A percentile compares a stretch with the other conserved stretches of the same genome.
These are phyloP conservation scores for Tenualosa ilisha DNA, from an alignment of 2,797 vertebrate species.

Conservation along the genomic window DNA sequence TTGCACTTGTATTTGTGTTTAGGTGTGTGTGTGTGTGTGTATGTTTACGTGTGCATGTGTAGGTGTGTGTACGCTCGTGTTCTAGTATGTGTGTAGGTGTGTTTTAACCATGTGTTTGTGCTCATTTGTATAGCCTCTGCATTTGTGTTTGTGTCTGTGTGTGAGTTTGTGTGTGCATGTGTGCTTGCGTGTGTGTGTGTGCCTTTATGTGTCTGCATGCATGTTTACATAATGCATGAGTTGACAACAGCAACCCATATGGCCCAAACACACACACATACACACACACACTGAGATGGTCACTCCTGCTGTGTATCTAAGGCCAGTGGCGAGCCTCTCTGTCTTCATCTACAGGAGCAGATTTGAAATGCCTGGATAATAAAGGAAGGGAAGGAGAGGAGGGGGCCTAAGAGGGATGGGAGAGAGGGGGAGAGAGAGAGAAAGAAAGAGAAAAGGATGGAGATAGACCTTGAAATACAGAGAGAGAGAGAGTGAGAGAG, in stretches of 20 bases:
- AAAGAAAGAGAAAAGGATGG: not conserved
- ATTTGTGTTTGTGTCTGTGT: not conserved
- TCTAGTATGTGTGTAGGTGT: too few relatives aligned
- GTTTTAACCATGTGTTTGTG: too few relatives aligned
- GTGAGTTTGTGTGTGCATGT: not conserved
- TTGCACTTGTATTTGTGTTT: too few relatives aligned
- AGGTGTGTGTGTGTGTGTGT: slow-evolving; percentile 36
- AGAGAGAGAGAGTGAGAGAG: not conserved
- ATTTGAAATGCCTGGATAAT: not conserved
- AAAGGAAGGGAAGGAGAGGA: not conserved
- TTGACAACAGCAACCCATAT: not conserved
- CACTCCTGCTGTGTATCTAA: not conserved
- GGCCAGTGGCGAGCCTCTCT: not conserved
- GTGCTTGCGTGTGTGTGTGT: not conserved
- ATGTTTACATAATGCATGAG: not conserved
- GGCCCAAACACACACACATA: not conserved
- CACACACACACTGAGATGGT: not conserved
- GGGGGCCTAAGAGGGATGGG: slow-evolving; percentile 23
- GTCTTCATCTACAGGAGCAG: not conserved
- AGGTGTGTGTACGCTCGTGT: not conserved
- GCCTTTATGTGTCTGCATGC: slow-evolving; percentile 33
- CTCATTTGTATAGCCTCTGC: too few relatives aligned
- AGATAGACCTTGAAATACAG: too few relatives aligned
- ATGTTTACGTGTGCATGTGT: slow-evolving; percentile 36
- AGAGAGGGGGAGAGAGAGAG: slow-evolving; percentile 26